Percentiles rank a stretch among this genome's conserved stretches.
Conservation (phyloP, 2,797 vertebrate genomes). For the Sternarchorhynchus goeldii region DNA sequence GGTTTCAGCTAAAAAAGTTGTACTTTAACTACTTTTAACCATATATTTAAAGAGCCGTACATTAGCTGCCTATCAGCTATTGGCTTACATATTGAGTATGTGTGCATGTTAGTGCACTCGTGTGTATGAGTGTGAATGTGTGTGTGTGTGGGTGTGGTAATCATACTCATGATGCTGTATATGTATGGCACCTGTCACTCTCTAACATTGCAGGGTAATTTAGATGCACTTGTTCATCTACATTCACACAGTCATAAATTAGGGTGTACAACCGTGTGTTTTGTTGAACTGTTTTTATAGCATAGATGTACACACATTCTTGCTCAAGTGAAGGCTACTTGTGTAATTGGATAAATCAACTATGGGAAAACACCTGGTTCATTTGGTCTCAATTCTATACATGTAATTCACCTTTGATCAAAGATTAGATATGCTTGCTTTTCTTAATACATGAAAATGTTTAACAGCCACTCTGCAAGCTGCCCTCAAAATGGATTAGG, state of each 20-base stretch:
- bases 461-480: no score
- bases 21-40: not conserved
- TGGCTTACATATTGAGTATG: not conserved
- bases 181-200: conserved; percentile 40
- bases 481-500: no score
- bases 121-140: not conserved
- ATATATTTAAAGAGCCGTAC: no score
- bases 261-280: not conserved
- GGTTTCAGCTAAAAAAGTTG: not conserved
- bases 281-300: not conserved
- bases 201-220: conserved; percentile 14
- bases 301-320: not conserved
- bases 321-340: not conserved
- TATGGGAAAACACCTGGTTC: no score
- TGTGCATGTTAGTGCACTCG: not conserved
- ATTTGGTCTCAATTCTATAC: no score
- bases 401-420: no score
- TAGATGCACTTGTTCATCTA: not conserved
- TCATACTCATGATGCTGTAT: conserved; percentile 18
- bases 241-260: not conserved
- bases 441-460: no score
- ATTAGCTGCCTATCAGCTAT: not conserved
- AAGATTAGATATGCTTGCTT: no score
- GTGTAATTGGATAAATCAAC: no score
- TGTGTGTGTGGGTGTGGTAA: conserved; percentile 3